Conservation (phyloP, 2,888 invertebrate species). For the Psylliodes chrysocephalus region DNA sequence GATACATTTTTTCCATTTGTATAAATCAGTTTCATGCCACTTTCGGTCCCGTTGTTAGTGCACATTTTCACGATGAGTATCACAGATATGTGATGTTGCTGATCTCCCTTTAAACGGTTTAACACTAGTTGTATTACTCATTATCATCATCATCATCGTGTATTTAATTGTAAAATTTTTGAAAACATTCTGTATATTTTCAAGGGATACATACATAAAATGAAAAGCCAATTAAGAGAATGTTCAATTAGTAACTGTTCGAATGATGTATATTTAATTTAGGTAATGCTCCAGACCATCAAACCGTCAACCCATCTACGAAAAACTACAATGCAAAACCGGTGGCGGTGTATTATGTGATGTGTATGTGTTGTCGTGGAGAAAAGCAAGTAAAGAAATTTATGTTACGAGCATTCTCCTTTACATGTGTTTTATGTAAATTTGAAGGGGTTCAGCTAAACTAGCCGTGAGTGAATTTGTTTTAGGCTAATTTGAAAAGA, state of each 20-base stretch:
- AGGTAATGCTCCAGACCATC: slow-evolving; percentile 35
- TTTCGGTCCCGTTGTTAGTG: no score
- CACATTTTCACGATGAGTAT: no score
- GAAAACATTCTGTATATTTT: no score
- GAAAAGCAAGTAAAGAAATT: slow-evolving; percentile 41
- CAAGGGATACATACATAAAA: slow-evolving; percentile 13
- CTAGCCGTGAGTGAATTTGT: slow-evolving; percentile 51
- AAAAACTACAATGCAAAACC: slow-evolving; percentile 1
- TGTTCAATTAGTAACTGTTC: slow-evolving; percentile 29
- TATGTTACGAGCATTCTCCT: slow-evolving; percentile 42
- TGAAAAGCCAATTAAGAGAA: slow-evolving; percentile 31
- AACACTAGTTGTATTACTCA: no score
- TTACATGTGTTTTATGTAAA: slow-evolving; percentile 50
- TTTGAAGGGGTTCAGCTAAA: slow-evolving; percentile 45
- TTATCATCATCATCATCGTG: no score
- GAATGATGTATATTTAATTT: slow-evolving; percentile 43
- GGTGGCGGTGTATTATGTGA: slow-evolving; percentile 3
- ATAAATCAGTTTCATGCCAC: no score
- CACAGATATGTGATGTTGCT: no score
- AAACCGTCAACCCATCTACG: neutral
- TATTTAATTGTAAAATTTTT: no score
- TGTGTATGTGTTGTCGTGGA: slow-evolving; percentile 37
- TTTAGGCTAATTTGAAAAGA: slow-evolving; percentile 52
- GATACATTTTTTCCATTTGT: no score
- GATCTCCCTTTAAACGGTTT: no score